Conservation (phyloP, 2,888 invertebrate species). For the Noctua pronuba region DNA sequence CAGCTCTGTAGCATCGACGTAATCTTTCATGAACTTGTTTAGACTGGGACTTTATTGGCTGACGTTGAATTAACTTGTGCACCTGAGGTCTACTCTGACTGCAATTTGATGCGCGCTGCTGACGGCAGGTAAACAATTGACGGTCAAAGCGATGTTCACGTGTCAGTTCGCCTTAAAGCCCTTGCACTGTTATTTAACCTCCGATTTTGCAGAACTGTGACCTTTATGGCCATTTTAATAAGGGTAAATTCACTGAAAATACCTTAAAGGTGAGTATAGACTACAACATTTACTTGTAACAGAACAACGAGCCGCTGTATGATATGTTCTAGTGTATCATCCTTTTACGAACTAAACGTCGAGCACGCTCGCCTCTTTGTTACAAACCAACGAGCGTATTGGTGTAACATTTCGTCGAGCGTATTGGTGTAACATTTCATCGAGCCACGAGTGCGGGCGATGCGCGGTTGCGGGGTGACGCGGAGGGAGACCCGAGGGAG, state of each 20-base stretch:
- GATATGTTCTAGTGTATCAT: too few species aligned
- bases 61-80: conserved; percentile 6
- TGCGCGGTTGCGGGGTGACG: too few species aligned
- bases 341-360: too few species aligned
- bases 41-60: not conserved
- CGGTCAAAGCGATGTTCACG: not conserved
- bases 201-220: not conserved
- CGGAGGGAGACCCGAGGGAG: too few species aligned
- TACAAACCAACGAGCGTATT: too few species aligned
- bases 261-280: too few species aligned
- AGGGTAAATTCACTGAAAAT: not conserved
- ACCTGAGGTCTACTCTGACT: not conserved
- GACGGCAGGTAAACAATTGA: not conserved
- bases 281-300: too few species aligned
- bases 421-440: too few species aligned
- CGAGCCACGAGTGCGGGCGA: too few species aligned
- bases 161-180: not conserved
- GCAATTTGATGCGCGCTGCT: conserved; percentile 9
- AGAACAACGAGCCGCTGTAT: too few species aligned
- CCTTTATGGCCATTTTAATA: not conserved
- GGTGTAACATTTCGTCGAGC: too few species aligned
- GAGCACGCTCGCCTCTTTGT: too few species aligned
- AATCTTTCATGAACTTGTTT: conserved; percentile 10
- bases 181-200: not conserved
- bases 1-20: not conserved